phyloP scores from a whole-genome alignment of 2,113 vertebrate species.

The Phaethon lepturus region DNA sequence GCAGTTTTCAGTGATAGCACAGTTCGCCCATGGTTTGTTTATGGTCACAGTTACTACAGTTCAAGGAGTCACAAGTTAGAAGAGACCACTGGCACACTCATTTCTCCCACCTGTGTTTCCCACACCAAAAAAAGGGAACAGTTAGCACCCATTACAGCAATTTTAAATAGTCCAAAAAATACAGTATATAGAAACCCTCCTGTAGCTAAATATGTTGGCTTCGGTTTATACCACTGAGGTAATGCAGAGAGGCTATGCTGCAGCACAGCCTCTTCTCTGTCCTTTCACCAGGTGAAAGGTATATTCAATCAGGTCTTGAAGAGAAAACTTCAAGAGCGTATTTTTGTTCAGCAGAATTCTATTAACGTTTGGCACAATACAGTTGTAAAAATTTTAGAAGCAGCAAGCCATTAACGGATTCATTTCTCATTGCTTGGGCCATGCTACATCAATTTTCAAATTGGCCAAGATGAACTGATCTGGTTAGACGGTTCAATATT shows the following conservation, averaged over 20 bases:
- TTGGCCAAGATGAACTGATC: not conserved
- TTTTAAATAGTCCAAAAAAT: not conserved
- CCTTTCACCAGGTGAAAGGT: not conserved
- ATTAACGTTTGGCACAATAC: not conserved
- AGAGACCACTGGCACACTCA: not conserved
- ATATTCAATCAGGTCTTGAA: not conserved
- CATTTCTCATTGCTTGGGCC: not conserved
- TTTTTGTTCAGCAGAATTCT: not conserved
- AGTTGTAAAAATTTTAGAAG: not conserved
- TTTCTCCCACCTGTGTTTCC: not conserved
- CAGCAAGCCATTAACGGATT: not conserved
- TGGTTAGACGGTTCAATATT: not conserved
- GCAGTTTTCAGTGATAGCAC: not conserved
- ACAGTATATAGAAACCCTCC: not conserved
- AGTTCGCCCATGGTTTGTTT: not conserved
- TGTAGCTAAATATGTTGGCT: not conserved
- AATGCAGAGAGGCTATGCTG: not conserved
- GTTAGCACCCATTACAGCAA: not conserved
- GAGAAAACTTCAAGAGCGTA: not conserved
- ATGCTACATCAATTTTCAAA: not conserved
- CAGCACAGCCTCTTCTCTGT: not conserved
- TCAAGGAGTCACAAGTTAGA: not conserved
- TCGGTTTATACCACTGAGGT: not conserved
- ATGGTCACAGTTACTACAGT: not conserved
- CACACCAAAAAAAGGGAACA: not conserved